A percentile compares a stretch with the other conserved stretches of the same genome.
Evolutionary conservation across 2,797 vertebrate genomes (phyloP).

Genomic region (Gallinago stenura): DNA sequence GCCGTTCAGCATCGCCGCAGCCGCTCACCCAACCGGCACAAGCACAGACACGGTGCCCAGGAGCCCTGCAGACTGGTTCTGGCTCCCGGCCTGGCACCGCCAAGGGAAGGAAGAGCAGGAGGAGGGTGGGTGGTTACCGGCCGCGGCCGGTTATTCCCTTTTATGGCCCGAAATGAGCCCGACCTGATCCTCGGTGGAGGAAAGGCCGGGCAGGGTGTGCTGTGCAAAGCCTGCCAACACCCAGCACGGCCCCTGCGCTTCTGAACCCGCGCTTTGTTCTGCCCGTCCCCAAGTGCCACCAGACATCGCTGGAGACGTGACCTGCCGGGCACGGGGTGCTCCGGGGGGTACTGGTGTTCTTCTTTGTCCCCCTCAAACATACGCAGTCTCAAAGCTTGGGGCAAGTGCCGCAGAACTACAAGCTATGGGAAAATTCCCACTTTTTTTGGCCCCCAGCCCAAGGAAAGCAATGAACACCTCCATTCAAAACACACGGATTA

Average conservation of each 20-base stretch:
- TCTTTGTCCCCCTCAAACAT: not conserved
- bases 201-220: not conserved
- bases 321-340: fast-evolving
- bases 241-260: not conserved
- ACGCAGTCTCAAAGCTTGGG: not conserved
- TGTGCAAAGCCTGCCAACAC: not conserved
- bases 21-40: not conserved
- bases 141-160: not conserved
- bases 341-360: not conserved
- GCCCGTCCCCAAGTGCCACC: not conserved
- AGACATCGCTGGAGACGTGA: not conserved
- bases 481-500: not conserved
- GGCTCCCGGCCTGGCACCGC: not conserved
- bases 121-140: not conserved
- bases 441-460: not conserved
- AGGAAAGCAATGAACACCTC: not conserved
- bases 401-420: not conserved
- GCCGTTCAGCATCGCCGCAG: not conserved
- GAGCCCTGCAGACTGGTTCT: not conserved
- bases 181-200: not conserved
- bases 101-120: not conserved
- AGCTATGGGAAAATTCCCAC: not conserved
- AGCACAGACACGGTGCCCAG: not conserved
- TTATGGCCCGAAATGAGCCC: not conserved
- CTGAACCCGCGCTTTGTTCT: not conserved